Evolutionary conservation across 2,888 invertebrate species (phyloP), one percentile per base, ranked within the genome.

Genomic region (Disparrhopalites patrizii): DNA sequence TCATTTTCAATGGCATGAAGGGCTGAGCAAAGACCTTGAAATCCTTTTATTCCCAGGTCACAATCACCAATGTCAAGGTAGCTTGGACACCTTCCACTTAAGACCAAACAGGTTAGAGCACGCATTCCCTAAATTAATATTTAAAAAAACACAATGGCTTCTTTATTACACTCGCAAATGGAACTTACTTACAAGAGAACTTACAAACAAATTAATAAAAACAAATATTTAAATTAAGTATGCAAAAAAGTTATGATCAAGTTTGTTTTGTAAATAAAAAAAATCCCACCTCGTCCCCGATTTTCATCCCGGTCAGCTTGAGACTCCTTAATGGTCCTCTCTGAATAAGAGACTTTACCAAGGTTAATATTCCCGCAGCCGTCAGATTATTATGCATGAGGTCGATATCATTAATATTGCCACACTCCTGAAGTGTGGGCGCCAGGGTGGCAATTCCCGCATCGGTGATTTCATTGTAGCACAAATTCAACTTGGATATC

Each of bases 401-500:
- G 50, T 75, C 71, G 18, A 75, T 20, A 30, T 69, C 61, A 25
- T 54, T 36, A 51, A 73, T 65, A 33, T 61, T 63, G 8, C 33
- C 40, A 23, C 62, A 65, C 15, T 69, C 69, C 68, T 71, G 56
- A 40, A 73, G 50, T 28, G 67, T 67, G 8, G 65, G 51, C 20
- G 71, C 66, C 5, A 75, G 58, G n/a, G 31, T 4, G 13, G 33
- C 28, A 3, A 70, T 40, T 27, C 71, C 73, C 27, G 66, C 67
- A 47, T 75, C 73, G 10, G 64, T 64, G 61, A 75, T 71, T 31
- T 72, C 55, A 62, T 75, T 75, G 64, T 75, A 75, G 1, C 73
- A 70, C 18, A 75, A 67, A 65, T 73, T 72, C 28, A 75, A 40
- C n/a, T 66, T 68, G 30, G 61, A 60, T 4, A 72, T 67, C 28